phyloP scores from a whole-genome alignment of 2,797 vertebrate species.

The Monodelphis domestica region DNA sequence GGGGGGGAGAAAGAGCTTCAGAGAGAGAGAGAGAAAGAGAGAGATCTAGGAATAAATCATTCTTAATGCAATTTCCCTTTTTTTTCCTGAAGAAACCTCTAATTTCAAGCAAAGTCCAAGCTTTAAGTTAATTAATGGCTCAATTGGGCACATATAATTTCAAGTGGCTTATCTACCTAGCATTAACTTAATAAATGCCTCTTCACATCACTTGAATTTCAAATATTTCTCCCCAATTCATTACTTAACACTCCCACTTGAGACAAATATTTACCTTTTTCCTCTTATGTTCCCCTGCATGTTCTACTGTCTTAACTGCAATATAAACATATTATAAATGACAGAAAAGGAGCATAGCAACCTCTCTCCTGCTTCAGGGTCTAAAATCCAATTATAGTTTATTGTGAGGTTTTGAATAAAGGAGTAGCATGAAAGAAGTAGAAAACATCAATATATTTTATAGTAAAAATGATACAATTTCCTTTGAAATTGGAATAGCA shows the following conservation, averaged over 20 bases:
- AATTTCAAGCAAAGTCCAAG: constrained; percentile 1
- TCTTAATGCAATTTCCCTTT: neutral
- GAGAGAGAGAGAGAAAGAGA: too few species aligned
- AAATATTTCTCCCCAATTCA: constrained; percentile 5
- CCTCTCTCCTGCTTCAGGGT: constrained; percentile 63
- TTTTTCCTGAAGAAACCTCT: constrained; percentile 16
- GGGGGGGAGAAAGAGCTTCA: too few species aligned
- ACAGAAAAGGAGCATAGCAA: constrained; percentile 52
- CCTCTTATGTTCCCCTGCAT: constrained; percentile 20
- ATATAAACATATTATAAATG: constrained; percentile 63
- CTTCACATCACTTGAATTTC: constrained; percentile 33
- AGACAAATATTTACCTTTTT: constrained; percentile 39
- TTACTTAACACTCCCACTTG: constrained; percentile 22
- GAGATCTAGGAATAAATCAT: neutral
- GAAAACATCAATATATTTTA: constrained; percentile 50
- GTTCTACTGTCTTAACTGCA: constrained; percentile 68
- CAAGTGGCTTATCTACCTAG: neutral
- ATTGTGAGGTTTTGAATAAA: constrained; percentile 66
- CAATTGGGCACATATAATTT: constrained; percentile 7
- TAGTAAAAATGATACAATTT: constrained; percentile 57
- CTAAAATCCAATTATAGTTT: constrained; percentile 76
- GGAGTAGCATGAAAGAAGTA: constrained; percentile 24
- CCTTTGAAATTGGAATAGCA: constrained; percentile 31
- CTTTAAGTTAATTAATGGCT: neutral
- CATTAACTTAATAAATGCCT: constrained; percentile 44